Evolutionary conservation across 1,140 invertebrate species (phyloP).

Genomic region (Cydia pomonella): DNA sequence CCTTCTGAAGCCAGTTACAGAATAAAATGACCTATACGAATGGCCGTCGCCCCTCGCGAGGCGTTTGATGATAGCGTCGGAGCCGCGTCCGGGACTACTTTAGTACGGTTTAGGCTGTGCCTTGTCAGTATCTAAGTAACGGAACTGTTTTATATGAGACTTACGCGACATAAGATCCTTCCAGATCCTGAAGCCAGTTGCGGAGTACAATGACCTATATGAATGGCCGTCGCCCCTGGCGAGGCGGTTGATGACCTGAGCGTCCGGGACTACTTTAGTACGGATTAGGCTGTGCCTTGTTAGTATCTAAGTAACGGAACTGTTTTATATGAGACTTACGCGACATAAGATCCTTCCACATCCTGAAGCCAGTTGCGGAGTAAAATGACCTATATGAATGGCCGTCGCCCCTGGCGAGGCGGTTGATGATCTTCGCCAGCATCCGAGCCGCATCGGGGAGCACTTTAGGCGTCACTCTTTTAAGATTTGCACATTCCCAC

Average conservation of each 20-base stretch:
- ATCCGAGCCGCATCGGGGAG: slow-evolving; percentile 88
- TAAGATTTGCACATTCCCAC: slow-evolving; percentile 88
- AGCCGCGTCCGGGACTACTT: too few relatives aligned
- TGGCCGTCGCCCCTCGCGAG: slow-evolving; percentile 77
- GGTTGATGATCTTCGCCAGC: slow-evolving; percentile 87
- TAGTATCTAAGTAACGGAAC: too few relatives aligned
- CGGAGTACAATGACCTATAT: slow-evolving; percentile 84
- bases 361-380: slow-evolving; percentile 84
- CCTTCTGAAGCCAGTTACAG: too few relatives aligned
- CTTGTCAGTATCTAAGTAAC: too few relatives aligned
- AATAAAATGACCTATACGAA: slow-evolving; percentile 63
- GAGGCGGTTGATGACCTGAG: slow-evolving; percentile 85
- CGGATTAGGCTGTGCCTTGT: too few relatives aligned
- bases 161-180: slow-evolving; percentile 93
- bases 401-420: slow-evolving; percentile 84
- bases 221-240: slow-evolving; percentile 84
- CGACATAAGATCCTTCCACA: slow-evolving; percentile 92
- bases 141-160: slow-evolving; percentile 50
- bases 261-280: too few relatives aligned
- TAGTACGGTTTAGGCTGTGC: too few relatives aligned
- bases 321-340: slow-evolving; percentile 82
- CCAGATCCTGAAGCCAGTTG: slow-evolving; percentile 86
- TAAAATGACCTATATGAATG: slow-evolving; percentile 85
- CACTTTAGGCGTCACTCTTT: slow-evolving; percentile 83
- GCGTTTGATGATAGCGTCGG: too few relatives aligned